Base-by-base conservation (phyloP, 2,113 vertebrate species). In the Sebastes schlegelii region DNA sequence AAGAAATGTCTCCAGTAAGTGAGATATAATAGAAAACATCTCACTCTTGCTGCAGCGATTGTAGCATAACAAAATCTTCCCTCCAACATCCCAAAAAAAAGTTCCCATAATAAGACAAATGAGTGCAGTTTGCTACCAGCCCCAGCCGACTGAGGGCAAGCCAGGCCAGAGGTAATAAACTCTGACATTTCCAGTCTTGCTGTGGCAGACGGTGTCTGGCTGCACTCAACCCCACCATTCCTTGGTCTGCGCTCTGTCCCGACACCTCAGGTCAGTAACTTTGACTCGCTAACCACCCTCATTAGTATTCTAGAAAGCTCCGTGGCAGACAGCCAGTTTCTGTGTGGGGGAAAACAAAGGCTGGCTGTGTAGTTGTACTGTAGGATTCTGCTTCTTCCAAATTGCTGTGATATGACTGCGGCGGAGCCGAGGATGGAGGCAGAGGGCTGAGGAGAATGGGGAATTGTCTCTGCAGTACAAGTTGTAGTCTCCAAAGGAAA, bases 301-400 rank as follows among this genome's bases (percentile, higher is more conserved):
- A 93, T 94, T 94, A 92, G 94, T 93, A 94, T 94, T 94, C 94
- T 66, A 83, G 89, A 89, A 88, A 82, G 91, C 88, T 89, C 52
- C 21, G 6, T 89, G 83, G 91, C 90, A 92, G 87, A 72, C 91
- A 72, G 91, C 88, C 91, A 92, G 91, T 42, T 85, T 87, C 78
- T 89, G 86, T 80, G 79, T 76, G 80, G 67, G 73, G 52, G 74
- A 57, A 88, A 90, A 86, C 79, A 70, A 86, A 84, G 68, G 85
- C 74, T 77, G 78, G 43, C 21, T 70, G 46, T 85, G 82, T 66
- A 79, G 67, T 74, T 80, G 21, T 66, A 26, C 80, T 68, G 63
- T 49, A 75, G 80, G 68, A 85, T 83, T 76, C 66, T 17, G 57
- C 74, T 77, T 77, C 58, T 74, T 84, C 52, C 73, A 87, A 85